Percentiles rank a stretch among this genome's conserved stretches.
These are phyloP conservation scores for Fulica atra DNA, from an alignment of 2,113 vertebrate species.

Conservation along the genomic window DNA sequence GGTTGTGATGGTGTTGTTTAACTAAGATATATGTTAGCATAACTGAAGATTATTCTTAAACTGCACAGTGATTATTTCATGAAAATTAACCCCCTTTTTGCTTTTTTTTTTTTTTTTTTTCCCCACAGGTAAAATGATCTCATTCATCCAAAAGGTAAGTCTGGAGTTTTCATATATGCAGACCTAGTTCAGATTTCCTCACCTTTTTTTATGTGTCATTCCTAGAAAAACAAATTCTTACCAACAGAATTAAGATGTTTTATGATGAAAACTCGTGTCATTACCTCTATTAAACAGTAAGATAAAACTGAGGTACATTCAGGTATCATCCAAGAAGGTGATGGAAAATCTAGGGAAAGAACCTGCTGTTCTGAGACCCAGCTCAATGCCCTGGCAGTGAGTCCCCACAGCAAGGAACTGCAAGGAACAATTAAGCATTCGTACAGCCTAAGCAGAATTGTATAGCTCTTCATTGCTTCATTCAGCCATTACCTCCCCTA, in stretches of 20 bases:
- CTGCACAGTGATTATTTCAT: background rate
- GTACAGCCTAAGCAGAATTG: background rate
- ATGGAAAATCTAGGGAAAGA: background rate
- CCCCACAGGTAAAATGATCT: background rate
- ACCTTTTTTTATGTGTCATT: background rate
- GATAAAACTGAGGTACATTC: background rate
- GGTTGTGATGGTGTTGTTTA: background rate
- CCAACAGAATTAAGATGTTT: background rate
- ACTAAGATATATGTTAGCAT: background rate
- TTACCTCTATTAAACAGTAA: background rate
- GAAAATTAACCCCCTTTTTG: background rate
- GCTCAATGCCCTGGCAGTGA: background rate
- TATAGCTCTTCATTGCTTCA: background rate
- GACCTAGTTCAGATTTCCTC: background rate
- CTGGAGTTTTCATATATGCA: background rate
- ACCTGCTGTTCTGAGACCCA: background rate
- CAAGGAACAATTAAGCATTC: background rate
- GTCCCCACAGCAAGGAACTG: no score
- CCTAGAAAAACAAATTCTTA: background rate
- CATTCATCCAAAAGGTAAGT: background rate
- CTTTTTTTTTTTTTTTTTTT: background rate
- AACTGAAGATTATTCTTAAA: background rate
- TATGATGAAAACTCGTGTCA: background rate
- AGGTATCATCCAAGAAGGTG: background rate
- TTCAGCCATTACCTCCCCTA: background rate